phyloP scores from a whole-genome alignment of 1,140 invertebrate species.

The Calliphora vicina region DNA sequence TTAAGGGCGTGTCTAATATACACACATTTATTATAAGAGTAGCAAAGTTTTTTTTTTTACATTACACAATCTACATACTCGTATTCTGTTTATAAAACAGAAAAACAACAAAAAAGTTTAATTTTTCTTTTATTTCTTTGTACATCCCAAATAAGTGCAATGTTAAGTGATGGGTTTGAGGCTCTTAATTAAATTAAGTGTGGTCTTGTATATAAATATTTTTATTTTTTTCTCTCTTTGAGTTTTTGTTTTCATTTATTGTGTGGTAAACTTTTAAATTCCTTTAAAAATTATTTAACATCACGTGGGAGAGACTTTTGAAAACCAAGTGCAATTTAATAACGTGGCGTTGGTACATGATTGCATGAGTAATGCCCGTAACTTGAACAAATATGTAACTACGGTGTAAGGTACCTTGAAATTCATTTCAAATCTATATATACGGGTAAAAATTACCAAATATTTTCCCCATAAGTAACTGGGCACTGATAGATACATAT shows the following conservation, averaged over 20 bases:
- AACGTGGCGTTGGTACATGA: too few relatives aligned
- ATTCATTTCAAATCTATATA: too few relatives aligned
- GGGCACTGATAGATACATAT: too few relatives aligned
- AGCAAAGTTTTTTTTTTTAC: not conserved
- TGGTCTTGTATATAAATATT: not conserved
- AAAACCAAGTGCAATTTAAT: too few relatives aligned
- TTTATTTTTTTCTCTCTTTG: not conserved
- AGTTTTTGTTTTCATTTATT: too few relatives aligned
- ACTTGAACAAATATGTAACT: too few relatives aligned
- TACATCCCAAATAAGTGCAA: constrained; percentile 17
- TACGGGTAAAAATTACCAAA: too few relatives aligned
- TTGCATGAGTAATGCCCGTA: too few relatives aligned
- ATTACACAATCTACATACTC: not conserved
- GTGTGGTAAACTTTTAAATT: not conserved
- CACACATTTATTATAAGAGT: not conserved
- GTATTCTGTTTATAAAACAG: not conserved
- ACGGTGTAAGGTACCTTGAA: too few relatives aligned
- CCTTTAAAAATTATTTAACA: not conserved
- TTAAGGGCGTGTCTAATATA: not conserved
- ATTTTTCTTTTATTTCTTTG: not conserved
- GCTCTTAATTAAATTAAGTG: constrained; percentile 32
- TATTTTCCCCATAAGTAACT: too few relatives aligned
- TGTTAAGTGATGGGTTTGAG: constrained; percentile 27
- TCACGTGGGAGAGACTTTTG: not conserved
- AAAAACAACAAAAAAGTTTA: not conserved